Percentiles rank a stretch among this genome's conserved stretches.
These are phyloP conservation scores for Lissocephala sabroskyi DNA, from an alignment of 2,888 invertebrate genomes.

Conservation along the genomic window DNA sequence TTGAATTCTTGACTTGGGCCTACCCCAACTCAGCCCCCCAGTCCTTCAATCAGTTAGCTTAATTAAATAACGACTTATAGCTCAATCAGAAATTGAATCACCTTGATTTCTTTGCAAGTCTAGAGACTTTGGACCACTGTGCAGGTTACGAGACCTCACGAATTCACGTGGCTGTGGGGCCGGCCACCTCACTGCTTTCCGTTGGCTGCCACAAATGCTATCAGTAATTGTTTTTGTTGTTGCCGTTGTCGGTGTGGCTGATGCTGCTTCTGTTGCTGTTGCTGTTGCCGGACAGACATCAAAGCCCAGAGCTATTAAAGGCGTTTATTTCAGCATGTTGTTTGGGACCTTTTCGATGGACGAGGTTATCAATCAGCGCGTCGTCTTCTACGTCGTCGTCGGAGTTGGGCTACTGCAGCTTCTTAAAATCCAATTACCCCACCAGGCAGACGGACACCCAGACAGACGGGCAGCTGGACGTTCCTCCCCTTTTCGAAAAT, in stretches of 20 bases:
- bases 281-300: conserved; percentile 26
- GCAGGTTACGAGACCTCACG: too few relatives aligned
- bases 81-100: too few relatives aligned
- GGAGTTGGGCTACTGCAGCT: conserved; percentile 25
- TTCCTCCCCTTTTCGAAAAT: too few relatives aligned
- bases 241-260: conserved; percentile 7
- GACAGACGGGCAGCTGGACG: conserved; percentile 7
- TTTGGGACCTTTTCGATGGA: conserved; percentile 31
- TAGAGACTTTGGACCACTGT: too few relatives aligned
- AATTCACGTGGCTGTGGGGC: not conserved
- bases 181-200: not conserved
- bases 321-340: conserved; percentile 46
- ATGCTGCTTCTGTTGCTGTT: conserved; percentile 22
- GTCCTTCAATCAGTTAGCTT: too few relatives aligned
- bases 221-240: conserved; percentile 19
- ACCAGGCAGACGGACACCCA: conserved; percentile 4
- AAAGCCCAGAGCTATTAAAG: conserved; percentile 39
- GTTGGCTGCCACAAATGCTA: conserved; percentile 3
- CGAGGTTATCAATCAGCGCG: conserved; percentile 55
- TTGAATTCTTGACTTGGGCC: too few relatives aligned
- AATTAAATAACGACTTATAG: too few relatives aligned
- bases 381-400: conserved; percentile 25
- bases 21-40: too few relatives aligned
- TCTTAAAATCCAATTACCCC: conserved; percentile 57
- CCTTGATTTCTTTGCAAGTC: too few relatives aligned